These are phyloP conservation scores for Punctoribates punctum DNA, from an alignment of 2,888 invertebrate genomes.

Conservation along the genomic window DNA sequence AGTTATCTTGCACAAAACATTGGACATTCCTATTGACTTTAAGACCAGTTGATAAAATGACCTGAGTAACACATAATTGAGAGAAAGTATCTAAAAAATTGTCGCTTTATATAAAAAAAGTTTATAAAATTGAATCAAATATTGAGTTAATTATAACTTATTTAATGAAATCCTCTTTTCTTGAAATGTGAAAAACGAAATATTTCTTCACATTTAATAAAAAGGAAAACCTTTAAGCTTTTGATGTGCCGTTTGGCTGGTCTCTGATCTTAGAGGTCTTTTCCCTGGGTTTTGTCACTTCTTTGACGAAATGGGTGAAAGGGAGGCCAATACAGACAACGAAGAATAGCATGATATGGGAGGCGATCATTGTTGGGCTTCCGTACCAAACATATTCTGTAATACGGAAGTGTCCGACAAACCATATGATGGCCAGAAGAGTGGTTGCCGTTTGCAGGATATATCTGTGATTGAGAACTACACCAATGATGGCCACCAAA, in stretches of 20 bases:
- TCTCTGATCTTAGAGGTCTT: neutral
- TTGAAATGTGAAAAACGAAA: too few relatives aligned
- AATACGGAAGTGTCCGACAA: constrained; percentile 37
- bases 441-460: neutral
- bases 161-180: too few relatives aligned
- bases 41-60: too few relatives aligned
- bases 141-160: too few relatives aligned
- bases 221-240: neutral
- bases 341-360: constrained; percentile 39
- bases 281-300: neutral
- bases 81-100: too few relatives aligned
- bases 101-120: too few relatives aligned
- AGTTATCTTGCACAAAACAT: too few relatives aligned
- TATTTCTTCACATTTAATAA: too few relatives aligned
- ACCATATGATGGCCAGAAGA: constrained; percentile 37
- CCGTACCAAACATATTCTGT: neutral
- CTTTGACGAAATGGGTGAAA: neutral
- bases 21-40: too few relatives aligned
- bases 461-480: constrained; percentile 12
- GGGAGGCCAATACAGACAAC: constrained; percentile 23
- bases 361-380: constrained; percentile 12
- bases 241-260: neutral
- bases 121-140: too few relatives aligned
- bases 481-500: constrained; percentile 5
- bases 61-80: too few relatives aligned